Conservation (phyloP, 2,888 invertebrate genomes). For the Scaptodrosophila latifasciaeformis region DNA sequence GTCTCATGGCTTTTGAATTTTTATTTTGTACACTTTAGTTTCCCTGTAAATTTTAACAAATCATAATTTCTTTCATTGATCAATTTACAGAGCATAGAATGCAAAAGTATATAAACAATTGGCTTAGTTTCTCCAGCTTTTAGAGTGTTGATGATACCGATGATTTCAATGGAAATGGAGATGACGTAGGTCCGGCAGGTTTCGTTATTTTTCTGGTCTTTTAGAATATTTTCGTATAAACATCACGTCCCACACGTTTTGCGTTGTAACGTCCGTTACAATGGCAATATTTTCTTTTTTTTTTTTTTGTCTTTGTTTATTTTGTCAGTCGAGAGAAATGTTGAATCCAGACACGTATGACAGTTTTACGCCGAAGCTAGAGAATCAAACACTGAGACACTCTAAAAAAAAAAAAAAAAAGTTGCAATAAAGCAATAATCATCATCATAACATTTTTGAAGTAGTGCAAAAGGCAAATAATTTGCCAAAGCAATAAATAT, state of each 20-base stretch:
- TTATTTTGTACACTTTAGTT: too few relatives aligned
- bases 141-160: constrained; percentile 16
- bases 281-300: constrained; percentile 16
- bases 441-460: constrained; percentile 42
- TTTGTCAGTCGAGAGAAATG: constrained; percentile 35
- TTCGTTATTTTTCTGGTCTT: too few relatives aligned
- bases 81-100: too few relatives aligned
- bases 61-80: too few relatives aligned
- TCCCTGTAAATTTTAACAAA: too few relatives aligned
- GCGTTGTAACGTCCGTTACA: constrained; percentile 35
- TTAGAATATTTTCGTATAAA: constrained; percentile 49
- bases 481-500: constrained; percentile 51
- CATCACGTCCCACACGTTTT: constrained; percentile 62
- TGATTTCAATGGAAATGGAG: constrained; percentile 6
- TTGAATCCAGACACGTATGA: constrained; percentile 54
- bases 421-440: constrained; percentile 35
- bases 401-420: background rate
- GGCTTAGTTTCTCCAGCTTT: too few relatives aligned
- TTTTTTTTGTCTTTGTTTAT: constrained; percentile 25
- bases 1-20: constrained; percentile 24
- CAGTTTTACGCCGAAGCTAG: constrained; percentile 40
- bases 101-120: too few relatives aligned
- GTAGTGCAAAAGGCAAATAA: constrained; percentile 21
- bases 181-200: constrained; percentile 18
- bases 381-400: background rate